Percentiles rank a stretch among this genome's conserved stretches.
phyloP scores from a whole-genome alignment of 2,888 invertebrate genomes.

The Leptopilina syphax region DNA sequence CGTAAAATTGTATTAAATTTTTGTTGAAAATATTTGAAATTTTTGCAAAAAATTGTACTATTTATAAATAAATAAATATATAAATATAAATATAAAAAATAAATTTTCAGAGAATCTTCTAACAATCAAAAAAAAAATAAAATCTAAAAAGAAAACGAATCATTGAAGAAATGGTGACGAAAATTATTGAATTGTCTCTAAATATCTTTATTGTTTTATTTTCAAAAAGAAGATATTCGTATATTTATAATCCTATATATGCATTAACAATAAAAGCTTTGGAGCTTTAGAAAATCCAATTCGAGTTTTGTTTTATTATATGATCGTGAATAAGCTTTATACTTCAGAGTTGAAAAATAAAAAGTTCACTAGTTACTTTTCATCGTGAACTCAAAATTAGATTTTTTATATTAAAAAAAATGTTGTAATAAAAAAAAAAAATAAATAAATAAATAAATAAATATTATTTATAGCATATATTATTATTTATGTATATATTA shows the following conservation, averaged over 20 bases:
- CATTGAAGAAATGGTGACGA: too few relatives aligned
- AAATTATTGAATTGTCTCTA: too few relatives aligned
- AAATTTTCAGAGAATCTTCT: too few relatives aligned
- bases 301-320: conserved; percentile 10
- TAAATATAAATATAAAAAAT: too few relatives aligned
- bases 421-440: neutral
- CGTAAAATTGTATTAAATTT: too few relatives aligned
- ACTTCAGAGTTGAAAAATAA: neutral
- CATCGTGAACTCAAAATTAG: conserved; percentile 1
- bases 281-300: conserved; percentile 2
- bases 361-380: neutral
- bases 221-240: too few relatives aligned
- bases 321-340: conserved; percentile 2
- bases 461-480: neutral
- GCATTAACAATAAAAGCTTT: neutral
- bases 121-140: too few relatives aligned
- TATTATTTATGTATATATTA: neutral
- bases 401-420: neutral
- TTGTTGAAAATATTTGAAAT: too few relatives aligned
- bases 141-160: too few relatives aligned
- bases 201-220: too few relatives aligned
- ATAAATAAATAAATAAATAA: neutral
- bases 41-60: too few relatives aligned
- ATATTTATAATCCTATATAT: neutral
- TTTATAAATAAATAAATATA: too few relatives aligned